These are phyloP conservation scores for Myotis davidii DNA, from an alignment of 2,113 vertebrate species.

Conservation along the genomic window DNA sequence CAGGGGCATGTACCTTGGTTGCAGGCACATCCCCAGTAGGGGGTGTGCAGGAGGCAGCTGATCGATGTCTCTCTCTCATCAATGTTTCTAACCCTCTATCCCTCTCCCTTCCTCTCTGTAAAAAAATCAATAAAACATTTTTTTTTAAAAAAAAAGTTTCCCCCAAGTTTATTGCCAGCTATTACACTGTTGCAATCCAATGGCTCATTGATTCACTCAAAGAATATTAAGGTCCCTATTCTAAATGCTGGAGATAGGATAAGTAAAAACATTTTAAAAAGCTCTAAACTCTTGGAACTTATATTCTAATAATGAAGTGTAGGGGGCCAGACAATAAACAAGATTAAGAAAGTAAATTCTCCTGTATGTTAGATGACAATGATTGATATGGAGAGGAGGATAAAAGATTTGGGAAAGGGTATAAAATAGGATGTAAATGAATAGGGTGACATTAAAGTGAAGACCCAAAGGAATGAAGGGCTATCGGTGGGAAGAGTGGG, in stretches of 20 bases:
- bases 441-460: background rate
- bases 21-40: too few relatives aligned
- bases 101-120: too few relatives aligned
- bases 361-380: background rate
- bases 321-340: background rate
- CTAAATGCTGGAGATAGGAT: background rate
- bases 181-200: background rate
- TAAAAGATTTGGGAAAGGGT: background rate
- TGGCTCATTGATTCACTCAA: background rate
- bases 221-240: background rate
- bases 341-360: background rate
- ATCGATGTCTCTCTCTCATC: too few relatives aligned
- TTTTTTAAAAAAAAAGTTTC: background rate
- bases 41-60: too few relatives aligned
- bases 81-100: too few relatives aligned
- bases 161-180: background rate
- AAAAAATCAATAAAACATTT: too few relatives aligned
- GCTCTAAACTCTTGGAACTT: background rate
- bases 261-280: background rate
- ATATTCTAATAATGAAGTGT: too few relatives aligned
- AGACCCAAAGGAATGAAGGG: background rate
- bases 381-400: background rate
- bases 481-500: background rate
- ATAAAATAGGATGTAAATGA: background rate
- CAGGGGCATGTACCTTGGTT: too few relatives aligned